Base-by-base conservation (phyloP, 2,888 invertebrate species). In the Pseudococcus jackbeardsleyi region DNA sequence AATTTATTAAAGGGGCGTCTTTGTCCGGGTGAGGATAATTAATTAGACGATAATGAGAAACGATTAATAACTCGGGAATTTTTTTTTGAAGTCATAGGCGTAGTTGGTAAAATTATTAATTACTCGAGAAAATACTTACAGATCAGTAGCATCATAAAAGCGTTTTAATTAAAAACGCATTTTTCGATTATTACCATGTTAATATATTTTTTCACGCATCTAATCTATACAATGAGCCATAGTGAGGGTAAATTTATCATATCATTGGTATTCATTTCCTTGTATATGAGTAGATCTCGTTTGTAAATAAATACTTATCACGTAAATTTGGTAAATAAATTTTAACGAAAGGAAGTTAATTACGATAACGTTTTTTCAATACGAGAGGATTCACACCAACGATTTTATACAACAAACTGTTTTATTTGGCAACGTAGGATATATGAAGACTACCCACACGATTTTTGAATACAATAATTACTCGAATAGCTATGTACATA, bases 11-110 rank as follows among this genome's bases (percentile, higher is more conserved):
- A 33, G 68, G 26, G 19, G 59, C 68, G 68, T 72, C 68, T 72
- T 72, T 72, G 59, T 59, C 26, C 26, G 15, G 5, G 11, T 9
- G 15, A 72, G 68, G 11, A 72, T 72, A 72, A 72, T 72, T 72
- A 72, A 72, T 72, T 72, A 72, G 26, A 72, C 68, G 68, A 72
- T 72, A 33, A 72, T 72, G 22, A 72, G 68, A 33, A 72, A 72
- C 68, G 33, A 72, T 72, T 72, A 72, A 72, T 72, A 72, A 72
- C 68, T 33, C 68, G 26, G 5, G 22, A 26, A 72, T 72, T 72
- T 72, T 72, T 72, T 72, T 72, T 11, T 33, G 26, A 33, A 72
- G 12, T 72, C 33, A 33, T 72, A 72, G 26, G 33, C 68, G 68
- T 12, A 72, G 26, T 72, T 72, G 15, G 12, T 72, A 15, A 72